Evolutionary conservation across 2,888 invertebrate genomes (phyloP), one percentile per base, ranked within the genome.

Genomic region (Acanthacorydalis orientalis): DNA sequence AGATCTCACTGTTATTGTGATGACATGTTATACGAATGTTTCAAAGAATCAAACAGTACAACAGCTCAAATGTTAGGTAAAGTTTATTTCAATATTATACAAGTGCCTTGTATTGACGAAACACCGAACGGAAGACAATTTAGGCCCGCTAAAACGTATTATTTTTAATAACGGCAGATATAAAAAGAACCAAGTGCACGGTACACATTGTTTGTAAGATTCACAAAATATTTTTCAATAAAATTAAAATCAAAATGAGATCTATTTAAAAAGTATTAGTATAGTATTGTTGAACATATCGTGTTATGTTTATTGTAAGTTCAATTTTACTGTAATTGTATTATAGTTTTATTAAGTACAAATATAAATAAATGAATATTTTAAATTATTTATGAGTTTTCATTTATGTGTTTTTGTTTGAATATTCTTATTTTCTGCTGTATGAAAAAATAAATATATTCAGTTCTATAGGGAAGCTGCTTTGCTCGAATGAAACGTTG

Each of bases 1-100:
- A 78, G 78, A 64, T 89, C 89, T 1, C 90, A 91, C 63, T 92
- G 92, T 64, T 71, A 72, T 45, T 93, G 92, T 65, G 92, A 92
- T 64, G 80, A 83, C 55, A 76, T 77, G 67, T 76, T 93, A 45
- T 84, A 79, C 62, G 73, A 78, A 16, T 93, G 92, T 64, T 73
- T 93, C 51, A 87, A 87, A 62, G 65, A 71, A 46, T 77, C 80
- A 32, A 75, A 78, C 55, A 79, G 80, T 31, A 79, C 83, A 39
- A 79, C 83, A 7, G 80, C 86, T 0, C 68, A 70, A 51, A 60
- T 83, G 50, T 81, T 90, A 78, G 89, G 88, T 39, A 83, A 82
- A 57, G 80, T 89, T 52, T 89, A 88, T 63, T 90, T 89, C 64
- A 89, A 89, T 62, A 65, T 89, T 52, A 77, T 87, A 39, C 80